phyloP scores from a whole-genome alignment of 2,888 invertebrate genomes.

The Eilema sororculum region DNA sequence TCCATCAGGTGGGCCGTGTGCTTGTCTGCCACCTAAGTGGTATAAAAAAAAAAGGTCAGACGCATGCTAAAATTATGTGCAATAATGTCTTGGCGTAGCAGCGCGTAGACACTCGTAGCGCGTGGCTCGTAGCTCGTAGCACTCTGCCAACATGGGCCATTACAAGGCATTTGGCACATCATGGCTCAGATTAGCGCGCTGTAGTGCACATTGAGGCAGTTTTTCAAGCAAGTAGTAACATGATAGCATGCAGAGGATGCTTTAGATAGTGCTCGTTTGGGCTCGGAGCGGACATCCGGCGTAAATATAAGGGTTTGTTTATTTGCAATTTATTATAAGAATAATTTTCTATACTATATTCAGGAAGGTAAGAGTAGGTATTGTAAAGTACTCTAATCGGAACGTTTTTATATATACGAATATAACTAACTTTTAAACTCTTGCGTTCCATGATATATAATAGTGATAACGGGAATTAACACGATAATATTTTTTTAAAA shows the following conservation, averaged over 20 bases:
- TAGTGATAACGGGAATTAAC: too few species aligned
- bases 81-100: slow-evolving; percentile 11
- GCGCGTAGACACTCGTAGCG: slow-evolving; percentile 10
- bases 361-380: too few species aligned
- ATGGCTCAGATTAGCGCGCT: slow-evolving; percentile 15
- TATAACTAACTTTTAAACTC: too few species aligned
- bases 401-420: too few species aligned
- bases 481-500: too few species aligned
- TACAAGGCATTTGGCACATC: slow-evolving; percentile 17
- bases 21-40: too few species aligned
- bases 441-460: too few species aligned
- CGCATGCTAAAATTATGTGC: slow-evolving; percentile 20
- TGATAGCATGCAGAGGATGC: background rate
- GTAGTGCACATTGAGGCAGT: slow-evolving; percentile 11
- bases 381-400: too few species aligned
- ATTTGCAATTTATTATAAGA: background rate
- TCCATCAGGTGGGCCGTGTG: too few species aligned
- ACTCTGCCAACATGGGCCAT: slow-evolving; percentile 19
- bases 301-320: background rate
- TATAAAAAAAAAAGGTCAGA: too few species aligned
- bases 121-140: slow-evolving; percentile 16
- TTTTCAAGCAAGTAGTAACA: slow-evolving; percentile 10
- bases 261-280: background rate
- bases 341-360: too few species aligned
- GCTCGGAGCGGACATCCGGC: background rate